Evolutionary conservation across 2,888 invertebrate genomes (phyloP).

Genomic region (Eurytoma californica): DNA sequence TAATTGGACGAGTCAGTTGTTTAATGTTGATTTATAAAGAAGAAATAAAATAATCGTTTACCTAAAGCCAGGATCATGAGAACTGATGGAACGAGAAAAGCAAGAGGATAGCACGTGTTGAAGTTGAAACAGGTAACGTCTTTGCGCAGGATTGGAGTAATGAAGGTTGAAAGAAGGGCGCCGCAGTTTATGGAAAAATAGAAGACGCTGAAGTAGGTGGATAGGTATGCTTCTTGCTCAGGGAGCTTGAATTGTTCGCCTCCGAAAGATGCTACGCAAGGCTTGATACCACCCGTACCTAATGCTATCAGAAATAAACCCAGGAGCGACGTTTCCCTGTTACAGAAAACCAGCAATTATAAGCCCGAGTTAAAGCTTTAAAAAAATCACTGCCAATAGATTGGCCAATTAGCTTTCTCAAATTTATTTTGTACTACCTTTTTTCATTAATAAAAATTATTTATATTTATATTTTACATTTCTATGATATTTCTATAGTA

Average conservation of each 20-base stretch:
- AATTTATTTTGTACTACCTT: too few species aligned
- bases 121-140: constrained; percentile 87
- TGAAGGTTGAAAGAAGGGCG: constrained; percentile 89
- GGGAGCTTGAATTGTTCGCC: constrained; percentile 94
- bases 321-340: constrained; percentile 78
- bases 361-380: too few species aligned
- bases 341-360: too few species aligned
- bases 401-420: too few species aligned
- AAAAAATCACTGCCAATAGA: too few species aligned
- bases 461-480: too few species aligned
- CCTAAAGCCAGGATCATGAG: constrained; percentile 89
- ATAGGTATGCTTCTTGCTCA: constrained; percentile 86
- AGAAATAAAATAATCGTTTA: too few species aligned
- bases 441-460: too few species aligned
- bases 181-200: constrained; percentile 96
- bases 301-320: constrained; percentile 87
- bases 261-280: constrained; percentile 96
- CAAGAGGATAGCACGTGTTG: constrained; percentile 87
- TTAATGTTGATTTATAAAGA: too few species aligned
- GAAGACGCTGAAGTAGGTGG: constrained; percentile 93
- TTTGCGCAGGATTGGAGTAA: constrained; percentile 91
- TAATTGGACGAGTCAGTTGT: too few species aligned
- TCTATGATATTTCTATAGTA: too few species aligned
- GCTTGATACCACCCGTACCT: constrained; percentile 97
- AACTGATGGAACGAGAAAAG: constrained; percentile 92